Conservation (phyloP, 2,113 vertebrate genomes). For the Ifrita kowaldi region DNA sequence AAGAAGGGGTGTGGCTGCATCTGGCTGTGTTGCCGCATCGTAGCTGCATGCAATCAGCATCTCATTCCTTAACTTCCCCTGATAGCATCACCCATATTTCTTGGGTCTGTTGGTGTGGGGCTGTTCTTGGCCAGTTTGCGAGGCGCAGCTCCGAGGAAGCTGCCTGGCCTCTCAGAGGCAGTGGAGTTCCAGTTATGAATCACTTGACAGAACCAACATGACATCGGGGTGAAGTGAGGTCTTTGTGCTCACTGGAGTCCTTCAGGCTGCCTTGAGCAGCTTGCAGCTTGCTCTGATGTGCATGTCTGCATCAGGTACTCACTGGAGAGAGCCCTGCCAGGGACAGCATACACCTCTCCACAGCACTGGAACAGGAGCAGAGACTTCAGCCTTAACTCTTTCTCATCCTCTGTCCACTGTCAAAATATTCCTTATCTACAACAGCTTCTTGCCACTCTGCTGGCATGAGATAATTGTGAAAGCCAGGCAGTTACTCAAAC, state of each 20-base stretch:
- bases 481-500: not conserved
- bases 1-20: not conserved
- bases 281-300: not conserved
- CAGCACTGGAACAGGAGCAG: not conserved
- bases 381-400: not conserved
- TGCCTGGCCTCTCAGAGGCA: not conserved
- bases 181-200: not conserved
- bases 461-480: not conserved
- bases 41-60: not conserved
- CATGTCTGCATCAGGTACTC: not conserved
- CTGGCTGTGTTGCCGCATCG: not conserved
- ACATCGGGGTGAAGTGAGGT: not conserved
- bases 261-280: not conserved
- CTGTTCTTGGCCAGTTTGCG: not conserved
- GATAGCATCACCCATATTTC: rapidly evolving
- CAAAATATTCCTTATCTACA: not conserved
- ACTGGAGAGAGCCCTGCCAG: not conserved
- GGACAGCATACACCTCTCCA: rapidly evolving
- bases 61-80: not conserved
- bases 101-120: not conserved
- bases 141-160: not conserved
- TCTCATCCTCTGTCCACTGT: not conserved
- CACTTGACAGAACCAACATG: not conserved
- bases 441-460: not conserved
- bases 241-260: not conserved